Base-by-base conservation (phyloP, 2,888 invertebrate species). In the Trissolcus japonicus region DNA sequence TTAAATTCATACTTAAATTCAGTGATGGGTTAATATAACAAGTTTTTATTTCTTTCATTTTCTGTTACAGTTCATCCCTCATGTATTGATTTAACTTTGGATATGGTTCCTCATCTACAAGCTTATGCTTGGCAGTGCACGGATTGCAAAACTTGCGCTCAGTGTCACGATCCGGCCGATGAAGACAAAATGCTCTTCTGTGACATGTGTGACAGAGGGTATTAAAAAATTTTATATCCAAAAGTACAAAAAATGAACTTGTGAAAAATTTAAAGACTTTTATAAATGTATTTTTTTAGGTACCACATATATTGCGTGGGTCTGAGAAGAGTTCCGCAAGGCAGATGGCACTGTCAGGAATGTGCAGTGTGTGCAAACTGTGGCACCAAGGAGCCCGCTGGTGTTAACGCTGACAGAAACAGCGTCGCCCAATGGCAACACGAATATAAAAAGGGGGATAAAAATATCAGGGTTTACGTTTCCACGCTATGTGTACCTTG, bases 111-210 rank as follows among this genome's bases (percentile, higher is more conserved):
- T 78, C 94, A 95, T 82, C 95, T 96, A 79, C 93, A 94, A 85
- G 94, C 93, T 80, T 98, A 98, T 90, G 92, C 94, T 84, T 98
- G 98, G 98, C 96, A 96, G 89, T 98, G 98, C 88, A 95, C 95
- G 82, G 96, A 96, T 83, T 98, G 98, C 90, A 98, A 98, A 91
- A 93, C 94, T 57, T 98, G 98, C 90, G 93, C 94, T 79, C 92
- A 94, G 80, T 98, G 98, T 89, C 92, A 93, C 82, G 94, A 94
- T 87, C 94, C 94, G 41, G 93, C 93, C 80, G 94, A 95, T 88
- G 95, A 95, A 90, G 95, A 95, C 86, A 95, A 96, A 90, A 96
- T 97, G 96, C 92, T 98, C 85, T 97, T 95, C 90, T 98, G 98
- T 89, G 97, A 98, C 89, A 94, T 95, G 85, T 98, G 98, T 90